Evolutionary conservation across 2,113 vertebrate species (phyloP).

Genomic region (Rhodinocichla rosea): DNA sequence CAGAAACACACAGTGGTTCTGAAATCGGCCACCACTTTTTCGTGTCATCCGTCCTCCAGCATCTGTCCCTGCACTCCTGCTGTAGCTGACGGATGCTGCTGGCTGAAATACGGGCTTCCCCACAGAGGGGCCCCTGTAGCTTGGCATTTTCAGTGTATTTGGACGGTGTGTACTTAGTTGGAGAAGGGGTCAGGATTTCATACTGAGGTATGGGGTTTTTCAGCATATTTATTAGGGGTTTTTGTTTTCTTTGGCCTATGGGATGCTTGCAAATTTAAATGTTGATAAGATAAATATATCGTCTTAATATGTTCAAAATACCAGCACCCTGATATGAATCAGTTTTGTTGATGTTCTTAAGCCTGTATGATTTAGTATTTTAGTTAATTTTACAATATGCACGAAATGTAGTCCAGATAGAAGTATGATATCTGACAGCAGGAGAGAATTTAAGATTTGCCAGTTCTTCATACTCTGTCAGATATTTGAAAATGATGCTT

Average conservation of each 20-base stretch:
- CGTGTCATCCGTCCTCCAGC: background rate
- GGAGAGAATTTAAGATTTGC: slow-evolving; percentile 21
- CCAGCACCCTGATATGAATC: background rate
- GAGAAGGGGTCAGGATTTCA: slow-evolving; percentile 65
- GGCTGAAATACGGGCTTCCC: slow-evolving; percentile 50
- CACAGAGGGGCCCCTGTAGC: slow-evolving; percentile 52
- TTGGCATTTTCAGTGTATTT: slow-evolving; percentile 56
- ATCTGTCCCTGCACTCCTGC: background rate
- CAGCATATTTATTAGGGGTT: slow-evolving; percentile 39
- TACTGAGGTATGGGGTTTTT: slow-evolving; percentile 57
- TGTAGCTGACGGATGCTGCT: slow-evolving; percentile 10
- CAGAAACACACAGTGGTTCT: background rate
- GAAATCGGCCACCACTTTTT: background rate
- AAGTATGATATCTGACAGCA: slow-evolving; percentile 13
- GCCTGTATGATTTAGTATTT: background rate
- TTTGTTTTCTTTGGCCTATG: slow-evolving; percentile 28
- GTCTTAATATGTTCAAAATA: background rate
- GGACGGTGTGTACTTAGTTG: slow-evolving; percentile 56
- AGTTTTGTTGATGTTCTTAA: background rate
- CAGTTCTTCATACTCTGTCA: background rate
- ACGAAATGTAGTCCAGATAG: background rate
- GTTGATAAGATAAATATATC: background rate
- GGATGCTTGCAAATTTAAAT: background rate
- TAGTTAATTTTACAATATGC: background rate
- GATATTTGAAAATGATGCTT: background rate